Conservation (phyloP, 1,140 invertebrate species). For the Diachasmimorpha longicaudata region DNA sequence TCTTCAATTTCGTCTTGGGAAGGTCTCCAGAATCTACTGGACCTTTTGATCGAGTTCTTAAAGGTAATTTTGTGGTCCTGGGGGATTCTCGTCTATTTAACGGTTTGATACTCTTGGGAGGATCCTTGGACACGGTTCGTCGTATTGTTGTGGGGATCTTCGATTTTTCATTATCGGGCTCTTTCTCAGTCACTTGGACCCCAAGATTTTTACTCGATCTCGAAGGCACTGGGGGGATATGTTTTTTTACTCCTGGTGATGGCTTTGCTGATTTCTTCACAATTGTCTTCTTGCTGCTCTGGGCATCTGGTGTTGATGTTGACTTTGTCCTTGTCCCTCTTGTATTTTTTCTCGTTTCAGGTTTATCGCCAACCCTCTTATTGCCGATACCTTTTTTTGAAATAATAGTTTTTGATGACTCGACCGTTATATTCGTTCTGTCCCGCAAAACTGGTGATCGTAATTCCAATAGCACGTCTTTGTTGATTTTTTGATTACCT, state of each 20-base stretch:
- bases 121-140: background rate
- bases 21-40: background rate
- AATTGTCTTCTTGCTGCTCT: background rate
- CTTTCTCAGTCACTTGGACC: background rate
- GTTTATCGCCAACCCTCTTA: conserved; percentile 6
- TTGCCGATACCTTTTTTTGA: background rate
- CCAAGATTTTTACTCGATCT: background rate
- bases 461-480: background rate
- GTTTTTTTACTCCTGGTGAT: background rate
- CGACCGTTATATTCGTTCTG: conserved; percentile 34
- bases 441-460: conserved; percentile 34
- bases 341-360: conserved; percentile 10
- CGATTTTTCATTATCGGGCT: background rate
- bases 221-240: no score
- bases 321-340: background rate
- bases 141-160: no score
- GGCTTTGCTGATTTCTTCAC: no score
- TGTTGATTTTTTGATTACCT: conserved; percentile 6
- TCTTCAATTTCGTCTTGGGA: background rate
- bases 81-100: background rate
- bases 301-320: background rate
- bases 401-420: conserved; percentile 23
- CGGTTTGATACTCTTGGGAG: background rate
- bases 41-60: background rate
- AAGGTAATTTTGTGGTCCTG: background rate